Base-by-base conservation (phyloP, 2,113 vertebrate genomes). In the Oncorhynchus keta region DNA sequence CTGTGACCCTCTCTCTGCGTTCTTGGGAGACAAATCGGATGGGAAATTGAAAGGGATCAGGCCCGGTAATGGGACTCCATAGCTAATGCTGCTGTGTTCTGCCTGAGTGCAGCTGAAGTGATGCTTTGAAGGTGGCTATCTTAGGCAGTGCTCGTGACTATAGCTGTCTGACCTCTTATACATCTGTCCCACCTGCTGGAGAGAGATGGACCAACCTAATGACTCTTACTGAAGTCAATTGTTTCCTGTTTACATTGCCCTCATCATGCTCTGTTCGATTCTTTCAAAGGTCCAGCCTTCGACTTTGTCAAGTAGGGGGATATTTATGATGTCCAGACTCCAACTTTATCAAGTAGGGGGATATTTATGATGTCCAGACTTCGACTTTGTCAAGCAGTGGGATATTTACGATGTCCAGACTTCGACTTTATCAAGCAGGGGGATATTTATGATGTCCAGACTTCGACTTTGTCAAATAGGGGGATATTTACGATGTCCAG, bases 1-100 rank as follows among this genome's bases (percentile, higher is more conserved):
- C 80, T 79, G 81, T 91, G 84, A 91, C 87, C 76, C 71, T 74
- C 79, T 74, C 79, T 77, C 85, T 90, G 26, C 39, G n/a, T 18
- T 74, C 75, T 51, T 72, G 30, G 62, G 28, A 67, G 68, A 77
- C 59, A 76, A 61, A 81, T 75, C 55, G 48, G 76, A 75, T 55
- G 66, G 68, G 76, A 73, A 82, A 77, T 72, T 59, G 61, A 49
- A 65, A 11, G 51, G 73, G 30, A 72, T 39, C 39, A 51, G 32
- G 69, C 62, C 48, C 28, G 39, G 61, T 76, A 68, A 49, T 70
- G 66, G 26, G 49, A 73, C 20, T 68, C 1, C 30, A 7, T 32
- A 32, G 61, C 67, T 67, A 24, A 77, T 64, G 72, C 75, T 72
- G 65, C 32, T 57, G 35, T 68, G 71, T 65, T 80, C 16, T 45